Base-by-base conservation (phyloP, 1,140 invertebrate species). In the Lutraria rhynchaena region DNA sequence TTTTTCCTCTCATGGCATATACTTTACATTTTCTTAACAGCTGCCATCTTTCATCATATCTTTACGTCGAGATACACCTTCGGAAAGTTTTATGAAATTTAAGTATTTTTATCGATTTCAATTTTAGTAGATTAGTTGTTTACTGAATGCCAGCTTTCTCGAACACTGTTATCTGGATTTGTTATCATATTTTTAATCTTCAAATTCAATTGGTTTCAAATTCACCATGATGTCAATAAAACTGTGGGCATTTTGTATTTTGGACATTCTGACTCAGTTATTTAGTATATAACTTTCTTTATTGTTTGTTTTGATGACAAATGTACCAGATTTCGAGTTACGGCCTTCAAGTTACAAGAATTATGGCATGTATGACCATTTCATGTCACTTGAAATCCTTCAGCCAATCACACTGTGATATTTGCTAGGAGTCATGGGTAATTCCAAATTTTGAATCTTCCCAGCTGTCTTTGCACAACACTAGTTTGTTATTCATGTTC, bases 371-470 rank as follows among this genome's bases (percentile, higher is more conserved):
- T 60, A 37, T 80, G 65, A 57, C 61, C 63, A 69, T 69, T 58
- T 70, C 76, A 58, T 70, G 76, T 80, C 63, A 60, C 53, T 37
- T 27, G 76, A 80, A 80, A 80, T 80, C 76, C 76, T 44, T 70
- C 65, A 58, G 76, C 65, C 65, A 80, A 70, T 70, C 76, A 80
- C 55, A 53, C 76, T 80, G 76, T 80, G 76, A 80, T 80, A 80
- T 69, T 74, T 60, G 65, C 76, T 60, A 46, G 76, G 76, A 37
- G 46, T 69, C 65, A 69, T 80, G 76, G 76, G 76, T 53, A 61
- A 53, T 24, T 70, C n/a, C 33, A 57, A 57, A 31, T 44, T n/a
- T 65, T 22, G 19, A 15, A 65, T 22, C 19, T 67, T 17, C 63
- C 13, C 15, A 29, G 49, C 41, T n/a, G 22, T 57, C 24, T 29